phyloP scores from a whole-genome alignment of 2,888 invertebrate species.

The Ophioninae sp. region DNA sequence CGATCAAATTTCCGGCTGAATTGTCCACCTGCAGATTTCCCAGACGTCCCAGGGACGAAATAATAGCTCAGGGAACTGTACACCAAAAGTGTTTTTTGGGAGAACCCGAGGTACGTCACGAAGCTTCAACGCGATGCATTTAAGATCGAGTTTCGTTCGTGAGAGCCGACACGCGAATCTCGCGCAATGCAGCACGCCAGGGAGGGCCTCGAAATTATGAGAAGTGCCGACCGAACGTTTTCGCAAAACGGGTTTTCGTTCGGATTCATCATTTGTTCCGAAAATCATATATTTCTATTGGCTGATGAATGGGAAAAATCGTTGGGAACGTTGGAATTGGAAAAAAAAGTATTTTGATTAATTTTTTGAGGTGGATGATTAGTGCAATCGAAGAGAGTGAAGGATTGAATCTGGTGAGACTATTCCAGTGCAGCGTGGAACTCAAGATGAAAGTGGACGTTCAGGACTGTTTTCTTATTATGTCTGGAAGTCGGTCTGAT shows the following conservation, averaged over 20 bases:
- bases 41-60: background rate
- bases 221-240: background rate
- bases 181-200: no score
- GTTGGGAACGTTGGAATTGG: no score
- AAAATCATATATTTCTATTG: no score
- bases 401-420: no score
- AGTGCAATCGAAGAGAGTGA: no score
- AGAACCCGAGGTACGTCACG: background rate
- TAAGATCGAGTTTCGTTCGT: background rate
- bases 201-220: background rate
- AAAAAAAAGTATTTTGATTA: no score
- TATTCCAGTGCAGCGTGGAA: no score
- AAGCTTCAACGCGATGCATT: background rate
- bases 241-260: background rate
- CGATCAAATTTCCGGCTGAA: slow-evolving; percentile 17
- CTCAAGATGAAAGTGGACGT: no score
- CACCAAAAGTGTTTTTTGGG: background rate
- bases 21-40: slow-evolving; percentile 13
- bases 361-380: no score
- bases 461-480: no score
- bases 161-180: background rate
- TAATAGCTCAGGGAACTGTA: background rate
- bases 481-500: no score
- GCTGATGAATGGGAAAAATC: no score
- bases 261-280: background rate